These are phyloP conservation scores for Archegozetes longisetosus DNA, from an alignment of 1,140 invertebrate genomes.

Conservation along the genomic window DNA sequence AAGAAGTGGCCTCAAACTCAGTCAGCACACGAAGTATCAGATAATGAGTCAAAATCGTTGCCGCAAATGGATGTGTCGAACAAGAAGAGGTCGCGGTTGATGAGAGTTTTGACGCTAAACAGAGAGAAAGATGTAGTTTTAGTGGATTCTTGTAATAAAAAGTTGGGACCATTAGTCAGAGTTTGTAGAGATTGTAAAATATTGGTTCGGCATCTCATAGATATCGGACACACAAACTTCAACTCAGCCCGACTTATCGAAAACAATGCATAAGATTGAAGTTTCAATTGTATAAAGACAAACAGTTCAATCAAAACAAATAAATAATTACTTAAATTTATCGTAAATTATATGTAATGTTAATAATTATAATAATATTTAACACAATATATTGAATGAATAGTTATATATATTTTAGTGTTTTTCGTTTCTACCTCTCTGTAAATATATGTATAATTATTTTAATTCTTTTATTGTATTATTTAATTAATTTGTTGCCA, in stretches of 20 bases:
- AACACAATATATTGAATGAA: too few species aligned
- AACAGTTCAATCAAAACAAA: too few species aligned
- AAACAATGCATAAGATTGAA: neutral
- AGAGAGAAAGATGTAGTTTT: constrained; percentile 18
- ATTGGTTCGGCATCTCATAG: constrained; percentile 79
- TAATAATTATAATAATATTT: too few species aligned
- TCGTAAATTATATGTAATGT: too few species aligned
- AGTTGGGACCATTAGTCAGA: constrained; percentile 54
- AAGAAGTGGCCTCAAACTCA: too few species aligned
- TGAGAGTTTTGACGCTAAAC: constrained; percentile 29
- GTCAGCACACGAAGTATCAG: neutral
- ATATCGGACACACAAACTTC: neutral
- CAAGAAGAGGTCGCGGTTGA: constrained; percentile 27
- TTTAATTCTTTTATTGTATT: too few species aligned
- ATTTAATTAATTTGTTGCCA: too few species aligned
- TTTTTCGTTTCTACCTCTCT: too few species aligned
- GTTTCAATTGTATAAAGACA: too few species aligned
- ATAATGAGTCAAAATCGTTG: neutral
- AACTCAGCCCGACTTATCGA: neutral
- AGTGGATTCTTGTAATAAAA: constrained; percentile 23
- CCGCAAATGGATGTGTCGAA: constrained; percentile 8
- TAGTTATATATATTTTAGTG: too few species aligned
- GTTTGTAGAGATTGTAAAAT: constrained; percentile 87
- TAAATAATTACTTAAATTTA: too few species aligned
- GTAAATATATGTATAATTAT: too few species aligned